Percentiles rank a stretch among this genome's conserved stretches.
Conservation (phyloP, 2,888 invertebrate species). For the Protophormia terraenovae region DNA sequence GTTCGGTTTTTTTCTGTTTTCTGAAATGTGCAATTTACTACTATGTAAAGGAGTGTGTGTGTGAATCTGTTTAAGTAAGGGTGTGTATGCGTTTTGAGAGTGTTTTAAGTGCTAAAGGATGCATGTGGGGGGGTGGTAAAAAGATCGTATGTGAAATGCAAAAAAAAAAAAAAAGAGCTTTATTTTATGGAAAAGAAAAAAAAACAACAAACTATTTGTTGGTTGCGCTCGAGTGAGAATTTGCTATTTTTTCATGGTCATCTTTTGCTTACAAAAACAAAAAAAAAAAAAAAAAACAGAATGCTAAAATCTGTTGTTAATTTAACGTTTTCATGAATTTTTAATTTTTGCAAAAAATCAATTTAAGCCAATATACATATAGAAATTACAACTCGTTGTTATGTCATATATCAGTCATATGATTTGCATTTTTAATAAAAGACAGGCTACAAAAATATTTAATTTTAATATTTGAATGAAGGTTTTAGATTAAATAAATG, state of each 20-base stretch:
- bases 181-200: slow-evolving; percentile 39
- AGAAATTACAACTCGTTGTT: slow-evolving; percentile 27
- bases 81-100: slow-evolving; percentile 47
- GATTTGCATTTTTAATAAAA: too few species aligned
- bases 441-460: too few species aligned
- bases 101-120: background rate
- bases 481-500: too few species aligned
- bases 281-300: slow-evolving; percentile 13
- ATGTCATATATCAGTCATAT: slow-evolving; percentile 45
- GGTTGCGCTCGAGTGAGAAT: slow-evolving; percentile 67
- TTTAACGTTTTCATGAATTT: slow-evolving; percentile 40
- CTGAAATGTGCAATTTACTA: background rate
- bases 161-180: slow-evolving; percentile 45
- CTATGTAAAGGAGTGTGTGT: background rate
- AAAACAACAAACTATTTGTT: slow-evolving; percentile 47
- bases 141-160: slow-evolving; percentile 42
- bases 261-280: slow-evolving; percentile 56
- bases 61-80: too few species aligned
- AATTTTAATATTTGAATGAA: too few species aligned
- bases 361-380: slow-evolving; percentile 14
- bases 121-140: background rate
- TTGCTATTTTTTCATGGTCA: slow-evolving; percentile 68
- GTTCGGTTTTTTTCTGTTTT: background rate
- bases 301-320: slow-evolving; percentile 44
- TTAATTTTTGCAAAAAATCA: slow-evolving; percentile 16